Base-by-base conservation (phyloP, 64 coral and sea anemone species). In the Pachyseris speciosa region DNA sequence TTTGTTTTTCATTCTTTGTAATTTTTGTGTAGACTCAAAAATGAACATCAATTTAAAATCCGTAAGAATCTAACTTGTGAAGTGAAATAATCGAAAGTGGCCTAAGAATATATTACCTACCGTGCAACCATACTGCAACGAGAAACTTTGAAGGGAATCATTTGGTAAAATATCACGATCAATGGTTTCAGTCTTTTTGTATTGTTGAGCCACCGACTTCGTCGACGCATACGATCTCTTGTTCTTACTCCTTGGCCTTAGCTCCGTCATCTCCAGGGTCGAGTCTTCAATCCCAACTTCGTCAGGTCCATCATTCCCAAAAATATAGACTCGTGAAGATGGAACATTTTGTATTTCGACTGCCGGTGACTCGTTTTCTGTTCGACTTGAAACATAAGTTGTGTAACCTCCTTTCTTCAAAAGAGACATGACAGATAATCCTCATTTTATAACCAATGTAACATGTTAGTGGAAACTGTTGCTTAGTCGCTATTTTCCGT, bases 41-140 rank as follows among this genome's bases (percentile, higher is more conserved):
- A n/a, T n/a, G n/a, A n/a, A 28, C 34, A 28, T 37, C 69, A 37
- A 72, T 33, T 26, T 77, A 26, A 9, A 12, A 39, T 73, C 20
- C n/a, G 45, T 48, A 48, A 48, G 45, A 48, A 48, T 48, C n/a
- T n/a, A n/a, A n/a, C n/a, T n/a, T n/a, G 45, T 7, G 45, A 48
- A 13, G 45, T 48, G 45, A 48, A 48, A 48, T 48, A 48, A 48
- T n/a, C n/a, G n/a, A n/a, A n/a, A n/a, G n/a, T n/a, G n/a, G n/a
- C 11, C 11, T 45, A 45, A 45, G 58, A 20, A 25, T 29, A 25
- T 20, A 1, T n/a, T 44, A 85, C 94, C 50, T 83, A 96, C 95
- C 90, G 95, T 93, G 71, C 95, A 96, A 51, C 95, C 95, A 49
- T 92, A 96, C 25, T 93, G 84, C 61, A 97, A 66, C 2, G 95